Conservation (phyloP, 1,140 invertebrate species). For the Rhysida immarginata region DNA sequence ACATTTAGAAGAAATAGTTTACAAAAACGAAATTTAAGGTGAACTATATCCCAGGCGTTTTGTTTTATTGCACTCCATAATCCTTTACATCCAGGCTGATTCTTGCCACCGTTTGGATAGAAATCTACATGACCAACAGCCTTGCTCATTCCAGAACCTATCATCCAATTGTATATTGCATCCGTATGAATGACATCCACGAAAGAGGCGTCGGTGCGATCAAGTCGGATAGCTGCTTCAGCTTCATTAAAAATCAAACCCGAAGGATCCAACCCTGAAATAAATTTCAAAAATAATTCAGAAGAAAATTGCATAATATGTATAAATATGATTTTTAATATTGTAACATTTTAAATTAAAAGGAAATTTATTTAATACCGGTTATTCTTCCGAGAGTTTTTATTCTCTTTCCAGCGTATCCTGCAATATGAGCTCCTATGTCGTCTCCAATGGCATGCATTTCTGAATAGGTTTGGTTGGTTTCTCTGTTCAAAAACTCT, state of each 20-base stretch:
- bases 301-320: neutral
- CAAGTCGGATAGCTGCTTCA: constrained; percentile 33
- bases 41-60: neutral
- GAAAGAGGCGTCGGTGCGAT: constrained; percentile 35
- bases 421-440: constrained; percentile 57
- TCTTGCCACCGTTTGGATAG: constrained; percentile 73
- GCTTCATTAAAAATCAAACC: constrained; percentile 29
- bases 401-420: constrained; percentile 46
- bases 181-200: constrained; percentile 41
- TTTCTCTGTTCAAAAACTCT: neutral
- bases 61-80: neutral
- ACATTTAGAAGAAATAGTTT: no score
- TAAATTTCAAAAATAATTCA: neutral
- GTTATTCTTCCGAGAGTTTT: constrained; percentile 19
- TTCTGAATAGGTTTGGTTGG: neutral
- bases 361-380: neutral
- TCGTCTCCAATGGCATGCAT: constrained; percentile 61
- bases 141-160: constrained; percentile 69
- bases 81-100: constrained; percentile 64
- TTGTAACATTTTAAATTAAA: no score
- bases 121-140: constrained; percentile 72
- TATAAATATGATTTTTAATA: neutral
- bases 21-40: no score
- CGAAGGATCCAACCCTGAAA: constrained; percentile 30
- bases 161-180: constrained; percentile 55